These are phyloP conservation scores for Leucoptera coffeella DNA, from an alignment of 2,888 invertebrate species.

Conservation along the genomic window DNA sequence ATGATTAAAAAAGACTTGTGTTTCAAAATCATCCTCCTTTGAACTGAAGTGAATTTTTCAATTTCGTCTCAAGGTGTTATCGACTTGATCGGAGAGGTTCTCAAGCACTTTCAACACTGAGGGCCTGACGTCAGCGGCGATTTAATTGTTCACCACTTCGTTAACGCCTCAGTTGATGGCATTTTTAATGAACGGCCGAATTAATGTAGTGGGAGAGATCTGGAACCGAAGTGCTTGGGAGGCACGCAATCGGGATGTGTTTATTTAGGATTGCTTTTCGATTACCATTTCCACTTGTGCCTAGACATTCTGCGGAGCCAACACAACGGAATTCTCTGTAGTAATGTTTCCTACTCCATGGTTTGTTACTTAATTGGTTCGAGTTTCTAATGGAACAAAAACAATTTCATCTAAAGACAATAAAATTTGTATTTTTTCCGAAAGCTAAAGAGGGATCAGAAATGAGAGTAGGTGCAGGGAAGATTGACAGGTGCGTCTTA, in stretches of 20 bases:
- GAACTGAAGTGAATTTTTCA: conserved; percentile 31
- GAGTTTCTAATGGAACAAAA: too few relatives aligned
- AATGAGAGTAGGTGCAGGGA: conserved; percentile 31
- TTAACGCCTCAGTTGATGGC: conserved; percentile 48
- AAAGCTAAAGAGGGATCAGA: conserved; percentile 26
- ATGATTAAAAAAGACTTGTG: background rate
- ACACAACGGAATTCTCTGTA: too few relatives aligned
- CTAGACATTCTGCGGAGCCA: background rate
- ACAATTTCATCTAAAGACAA: conserved; percentile 2
- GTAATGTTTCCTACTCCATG: too few relatives aligned
- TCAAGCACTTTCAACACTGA: conserved; percentile 20
- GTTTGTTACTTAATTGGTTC: too few relatives aligned
- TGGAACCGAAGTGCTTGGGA: conserved; percentile 30
- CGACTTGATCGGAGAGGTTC: conserved; percentile 17
- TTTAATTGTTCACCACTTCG: conserved; percentile 52
- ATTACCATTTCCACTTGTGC: conserved; percentile 6
- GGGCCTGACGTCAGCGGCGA: conserved; percentile 47
- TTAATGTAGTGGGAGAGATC: conserved; percentile 51
- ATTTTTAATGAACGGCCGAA: conserved; percentile 52
- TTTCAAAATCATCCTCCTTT: background rate
- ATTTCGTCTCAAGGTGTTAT: conserved; percentile 36
- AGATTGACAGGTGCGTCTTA: conserved; percentile 55
- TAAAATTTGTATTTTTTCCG: too few relatives aligned
- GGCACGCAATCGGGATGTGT: conserved; percentile 20
- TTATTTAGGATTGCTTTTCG: conserved; percentile 38